phyloP scores from a whole-genome alignment of 2,888 invertebrate species.

The Leptothorax acervorum region DNA sequence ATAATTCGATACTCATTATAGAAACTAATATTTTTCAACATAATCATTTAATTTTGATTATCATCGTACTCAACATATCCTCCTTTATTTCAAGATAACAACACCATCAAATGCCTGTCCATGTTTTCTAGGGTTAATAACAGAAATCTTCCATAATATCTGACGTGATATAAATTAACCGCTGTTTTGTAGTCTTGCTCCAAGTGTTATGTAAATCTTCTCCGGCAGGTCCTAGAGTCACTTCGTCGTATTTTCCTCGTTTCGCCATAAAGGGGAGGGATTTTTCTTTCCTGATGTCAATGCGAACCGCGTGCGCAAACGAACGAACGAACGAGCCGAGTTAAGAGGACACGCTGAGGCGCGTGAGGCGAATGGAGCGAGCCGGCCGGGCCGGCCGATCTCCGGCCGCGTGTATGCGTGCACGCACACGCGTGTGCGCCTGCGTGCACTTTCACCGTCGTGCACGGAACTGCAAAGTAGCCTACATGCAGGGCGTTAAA shows the following conservation, averaged over 20 bases:
- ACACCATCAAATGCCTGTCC: neutral
- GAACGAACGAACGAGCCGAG: constrained; percentile 6
- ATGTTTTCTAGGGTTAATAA: neutral
- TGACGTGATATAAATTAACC: constrained; percentile 13
- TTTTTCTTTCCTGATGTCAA: constrained; percentile 41
- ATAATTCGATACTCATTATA: neutral
- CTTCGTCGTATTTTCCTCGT: constrained; percentile 14
- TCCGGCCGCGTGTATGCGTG: constrained; percentile 35
- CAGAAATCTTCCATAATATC: neutral
- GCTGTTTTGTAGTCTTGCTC: neutral
- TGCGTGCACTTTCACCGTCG: constrained; percentile 77
- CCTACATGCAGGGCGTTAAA: constrained; percentile 77
- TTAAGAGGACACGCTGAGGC: constrained; percentile 43
- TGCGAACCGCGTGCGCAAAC: constrained; percentile 46
- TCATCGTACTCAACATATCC: neutral
- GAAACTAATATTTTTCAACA: neutral
- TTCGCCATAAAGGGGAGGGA: constrained; percentile 30
- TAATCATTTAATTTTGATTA: neutral
- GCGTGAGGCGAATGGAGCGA: constrained; percentile 61
- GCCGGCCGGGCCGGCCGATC: neutral
- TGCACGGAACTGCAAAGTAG: constrained; percentile 76
- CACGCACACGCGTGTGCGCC: constrained; percentile 56
- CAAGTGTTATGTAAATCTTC: constrained; percentile 36
- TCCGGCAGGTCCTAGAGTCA: constrained; percentile 14
- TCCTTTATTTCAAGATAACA: neutral